A percentile compares a stretch with the other conserved stretches of the same genome.
phyloP scores from a whole-genome alignment of 2,113 vertebrate genomes.

The Urocynchramus pylzowi region DNA sequence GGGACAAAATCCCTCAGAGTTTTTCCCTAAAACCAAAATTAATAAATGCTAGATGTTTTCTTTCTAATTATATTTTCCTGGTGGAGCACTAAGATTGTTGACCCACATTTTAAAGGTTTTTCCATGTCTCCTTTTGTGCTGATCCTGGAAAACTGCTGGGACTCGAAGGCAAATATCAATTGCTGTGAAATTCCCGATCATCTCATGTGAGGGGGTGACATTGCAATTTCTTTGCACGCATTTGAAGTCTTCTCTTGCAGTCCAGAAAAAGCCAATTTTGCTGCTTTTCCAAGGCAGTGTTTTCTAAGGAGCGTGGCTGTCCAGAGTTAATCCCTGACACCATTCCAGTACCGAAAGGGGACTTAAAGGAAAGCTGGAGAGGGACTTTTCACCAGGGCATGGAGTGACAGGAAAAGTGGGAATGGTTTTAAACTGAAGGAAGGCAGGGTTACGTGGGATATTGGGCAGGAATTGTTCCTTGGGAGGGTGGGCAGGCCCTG shows the following conservation, averaged over 20 bases:
- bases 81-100: neutral
- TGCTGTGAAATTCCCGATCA: neutral
- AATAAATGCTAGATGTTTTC: neutral
- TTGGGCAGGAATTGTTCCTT: neutral
- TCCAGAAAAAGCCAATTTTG: neutral
- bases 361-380: neutral
- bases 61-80: neutral
- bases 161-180: neutral
- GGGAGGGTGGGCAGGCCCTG: neutral
- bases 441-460: accelerated
- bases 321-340: neutral
- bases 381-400: too few species aligned
- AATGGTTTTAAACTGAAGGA: neutral
- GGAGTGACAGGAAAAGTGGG: neutral
- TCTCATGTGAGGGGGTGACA: neutral
- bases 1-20: neutral
- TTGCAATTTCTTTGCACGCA: neutral
- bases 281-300: neutral
- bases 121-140: neutral
- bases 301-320: neutral
- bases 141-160: neutral
- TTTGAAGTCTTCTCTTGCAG: neutral
- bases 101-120: neutral
- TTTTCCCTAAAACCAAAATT: neutral
- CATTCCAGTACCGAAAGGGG: neutral